phyloP scores from a whole-genome alignment of 2,888 invertebrate genomes.

The Drosophila mulleri region DNA sequence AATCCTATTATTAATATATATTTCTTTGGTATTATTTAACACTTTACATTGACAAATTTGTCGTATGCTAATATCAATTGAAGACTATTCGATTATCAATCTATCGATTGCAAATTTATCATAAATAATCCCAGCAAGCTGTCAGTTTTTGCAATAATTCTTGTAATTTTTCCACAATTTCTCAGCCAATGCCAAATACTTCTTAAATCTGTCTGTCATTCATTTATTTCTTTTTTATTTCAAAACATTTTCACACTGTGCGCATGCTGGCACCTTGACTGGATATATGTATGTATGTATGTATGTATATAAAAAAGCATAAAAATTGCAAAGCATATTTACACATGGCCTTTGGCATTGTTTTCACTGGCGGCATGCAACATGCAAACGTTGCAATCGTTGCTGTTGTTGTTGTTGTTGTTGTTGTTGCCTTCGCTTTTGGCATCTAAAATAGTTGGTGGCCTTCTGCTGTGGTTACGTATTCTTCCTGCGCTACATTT shows the following conservation, averaged over 20 bases:
- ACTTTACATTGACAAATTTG: no score
- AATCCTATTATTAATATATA: no score
- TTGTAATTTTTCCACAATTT: no score
- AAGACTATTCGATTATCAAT: not conserved
- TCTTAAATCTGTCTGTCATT: not conserved
- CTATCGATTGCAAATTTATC: not conserved
- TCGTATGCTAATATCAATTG: no score
- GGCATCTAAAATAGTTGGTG: conserved; percentile 76
- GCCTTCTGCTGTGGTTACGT: conserved; percentile 73
- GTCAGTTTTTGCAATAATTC: not conserved
- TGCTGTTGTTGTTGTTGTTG: conserved; percentile 13
- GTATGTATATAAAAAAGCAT: conserved; percentile 9
- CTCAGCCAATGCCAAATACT: not conserved
- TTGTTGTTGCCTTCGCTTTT: conserved; percentile 53
- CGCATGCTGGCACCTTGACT: conserved; percentile 42
- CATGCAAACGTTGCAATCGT: conserved; percentile 41
- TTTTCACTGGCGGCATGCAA: conserved; percentile 61
- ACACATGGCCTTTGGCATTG: conserved; percentile 78
- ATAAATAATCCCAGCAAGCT: not conserved
- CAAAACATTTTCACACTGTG: conserved; percentile 51
- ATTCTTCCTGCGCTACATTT: conserved; percentile 55
- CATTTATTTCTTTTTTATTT: conserved; percentile 18
- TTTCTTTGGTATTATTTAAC: no score
- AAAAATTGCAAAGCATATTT: conserved; percentile 69
- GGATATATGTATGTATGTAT: not conserved